A percentile compares a stretch with the other conserved stretches of the same genome.
Evolutionary conservation across 2,888 invertebrate genomes (phyloP).

Genomic region (Sussaba pulchella): DNA sequence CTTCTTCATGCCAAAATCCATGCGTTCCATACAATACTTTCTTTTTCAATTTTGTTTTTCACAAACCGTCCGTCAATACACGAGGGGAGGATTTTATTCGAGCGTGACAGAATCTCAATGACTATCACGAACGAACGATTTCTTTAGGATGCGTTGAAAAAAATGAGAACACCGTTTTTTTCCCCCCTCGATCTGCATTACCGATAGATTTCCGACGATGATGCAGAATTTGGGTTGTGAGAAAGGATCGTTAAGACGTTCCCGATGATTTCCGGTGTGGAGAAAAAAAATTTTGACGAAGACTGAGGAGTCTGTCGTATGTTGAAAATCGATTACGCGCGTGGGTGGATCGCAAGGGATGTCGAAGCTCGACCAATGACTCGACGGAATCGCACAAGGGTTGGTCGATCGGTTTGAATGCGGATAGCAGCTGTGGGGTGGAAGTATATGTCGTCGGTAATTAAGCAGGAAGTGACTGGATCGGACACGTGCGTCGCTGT

Average conservation of each 20-base stretch:
- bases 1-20: neutral
- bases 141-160: neutral
- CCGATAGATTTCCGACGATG: constrained; percentile 14
- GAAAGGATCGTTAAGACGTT: constrained; percentile 46
- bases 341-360: constrained; percentile 33
- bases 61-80: neutral
- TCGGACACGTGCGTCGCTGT: constrained; percentile 49
- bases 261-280: constrained; percentile 51
- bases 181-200: neutral
- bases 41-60: constrained; percentile 27
- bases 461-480: constrained; percentile 69
- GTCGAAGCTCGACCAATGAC: constrained; percentile 62
- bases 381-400: constrained; percentile 54
- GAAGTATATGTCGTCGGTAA: constrained; percentile 63
- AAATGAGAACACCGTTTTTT: neutral
- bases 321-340: neutral
- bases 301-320: constrained; percentile 12
- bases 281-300: constrained; percentile 1
- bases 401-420: constrained; percentile 32
- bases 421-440: constrained; percentile 44
- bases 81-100: constrained; percentile 19
- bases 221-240: neutral
- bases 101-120: constrained; percentile 33
- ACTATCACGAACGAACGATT: constrained; percentile 19
- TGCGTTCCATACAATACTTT: neutral